phyloP scores from a whole-genome alignment of 1,140 invertebrate species.

The Antheraea pernyi region DNA sequence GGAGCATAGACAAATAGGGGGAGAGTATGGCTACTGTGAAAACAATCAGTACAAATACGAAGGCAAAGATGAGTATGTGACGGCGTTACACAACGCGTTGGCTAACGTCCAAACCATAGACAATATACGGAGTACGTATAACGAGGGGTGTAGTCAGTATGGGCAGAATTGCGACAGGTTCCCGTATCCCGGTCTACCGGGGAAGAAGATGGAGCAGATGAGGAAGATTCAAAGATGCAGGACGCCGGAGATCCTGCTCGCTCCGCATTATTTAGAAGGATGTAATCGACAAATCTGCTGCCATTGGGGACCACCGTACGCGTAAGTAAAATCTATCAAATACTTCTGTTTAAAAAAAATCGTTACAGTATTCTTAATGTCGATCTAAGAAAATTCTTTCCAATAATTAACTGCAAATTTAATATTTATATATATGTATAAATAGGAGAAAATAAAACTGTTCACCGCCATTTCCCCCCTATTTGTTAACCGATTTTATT shows the following conservation, averaged over 20 bases:
- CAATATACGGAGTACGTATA: constrained; percentile 46
- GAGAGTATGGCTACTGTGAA: constrained; percentile 58
- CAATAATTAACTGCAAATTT: no score
- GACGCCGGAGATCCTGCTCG: constrained; percentile 88
- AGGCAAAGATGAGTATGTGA: constrained; percentile 51
- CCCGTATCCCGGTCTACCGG: constrained; percentile 38
- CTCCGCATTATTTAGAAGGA: constrained; percentile 84
- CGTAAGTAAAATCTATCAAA: constrained; percentile 44
- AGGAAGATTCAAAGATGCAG: constrained; percentile 80
- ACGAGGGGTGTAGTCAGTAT: constrained; percentile 45
- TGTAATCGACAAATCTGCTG: constrained; percentile 69
- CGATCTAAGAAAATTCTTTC: no score
- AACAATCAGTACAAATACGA: constrained; percentile 52
- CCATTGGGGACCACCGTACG: constrained; percentile 72
- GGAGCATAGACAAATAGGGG: constrained; percentile 49
- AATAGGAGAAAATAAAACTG: no score
- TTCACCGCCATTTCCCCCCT: no score
- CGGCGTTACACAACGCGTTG: constrained; percentile 46
- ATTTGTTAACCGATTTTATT: no score
- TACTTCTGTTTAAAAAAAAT: background rate
- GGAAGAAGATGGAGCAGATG: constrained; percentile 61
- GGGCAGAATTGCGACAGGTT: constrained; percentile 56
- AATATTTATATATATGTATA: no score
- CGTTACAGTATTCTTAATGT: no score
- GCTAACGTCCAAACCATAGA: constrained; percentile 52